Conservation (phyloP, 1,140 invertebrate genomes). For the Heliconius himera region DNA sequence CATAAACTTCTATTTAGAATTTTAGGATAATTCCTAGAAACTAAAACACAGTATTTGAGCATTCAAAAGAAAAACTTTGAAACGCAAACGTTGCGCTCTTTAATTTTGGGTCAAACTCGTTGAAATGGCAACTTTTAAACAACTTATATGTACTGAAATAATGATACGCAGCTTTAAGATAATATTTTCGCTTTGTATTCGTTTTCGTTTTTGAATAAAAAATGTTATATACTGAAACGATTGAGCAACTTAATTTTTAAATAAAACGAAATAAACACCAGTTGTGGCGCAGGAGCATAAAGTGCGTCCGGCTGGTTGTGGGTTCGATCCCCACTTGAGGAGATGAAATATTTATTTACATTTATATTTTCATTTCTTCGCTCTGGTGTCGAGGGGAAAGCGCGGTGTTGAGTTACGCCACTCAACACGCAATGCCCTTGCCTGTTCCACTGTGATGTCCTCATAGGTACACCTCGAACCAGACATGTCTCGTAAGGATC, state of each 20-base stretch:
- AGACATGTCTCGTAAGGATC: too few relatives aligned
- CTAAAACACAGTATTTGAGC: neutral
- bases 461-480: too few relatives aligned
- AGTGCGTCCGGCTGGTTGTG: too few relatives aligned
- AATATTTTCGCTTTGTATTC: neutral
- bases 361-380: too few relatives aligned
- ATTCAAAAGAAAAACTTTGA: slow-evolving; percentile 8
- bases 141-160: slow-evolving; percentile 15
- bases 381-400: too few relatives aligned
- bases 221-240: neutral
- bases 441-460: too few relatives aligned
- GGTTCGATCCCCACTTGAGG: too few relatives aligned
- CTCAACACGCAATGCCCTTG: too few relatives aligned
- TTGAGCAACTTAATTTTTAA: neutral
- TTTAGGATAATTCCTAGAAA: neutral
- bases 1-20: neutral
- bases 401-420: too few relatives aligned
- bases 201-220: neutral
- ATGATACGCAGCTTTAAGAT: neutral
- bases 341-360: too few relatives aligned
- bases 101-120: slow-evolving; percentile 24
- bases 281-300: too few relatives aligned
- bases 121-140: slow-evolving; percentile 19
- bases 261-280: too few relatives aligned
- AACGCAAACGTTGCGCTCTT: slow-evolving; percentile 14